Conservation (phyloP, 2,797 vertebrate genomes). For the Sarcoramphus papa region DNA sequence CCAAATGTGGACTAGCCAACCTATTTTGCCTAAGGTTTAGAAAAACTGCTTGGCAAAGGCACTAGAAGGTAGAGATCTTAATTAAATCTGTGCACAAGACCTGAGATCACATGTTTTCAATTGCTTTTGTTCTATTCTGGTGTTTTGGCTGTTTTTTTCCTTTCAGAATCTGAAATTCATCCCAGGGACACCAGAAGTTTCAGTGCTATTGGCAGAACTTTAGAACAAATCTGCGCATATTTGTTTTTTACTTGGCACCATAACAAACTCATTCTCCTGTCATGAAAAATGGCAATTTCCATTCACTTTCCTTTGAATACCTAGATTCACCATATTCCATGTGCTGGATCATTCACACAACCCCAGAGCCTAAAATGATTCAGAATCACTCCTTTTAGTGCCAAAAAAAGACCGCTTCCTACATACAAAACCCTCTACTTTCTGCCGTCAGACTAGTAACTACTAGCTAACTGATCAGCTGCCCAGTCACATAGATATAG, state of each 20-base stretch:
- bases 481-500: background rate
- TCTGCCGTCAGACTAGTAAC: background rate
- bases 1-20: slow-evolving; percentile 13
- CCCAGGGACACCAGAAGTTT: background rate
- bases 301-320: background rate
- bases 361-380: background rate
- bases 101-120: background rate
- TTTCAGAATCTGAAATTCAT: slow-evolving; percentile 21
- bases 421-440: background rate
- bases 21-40: slow-evolving; percentile 15
- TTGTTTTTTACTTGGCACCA: background rate
- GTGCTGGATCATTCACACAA: background rate
- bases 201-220: background rate
- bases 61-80: slow-evolving; percentile 51
- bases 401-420: background rate
- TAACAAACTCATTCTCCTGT: background rate
- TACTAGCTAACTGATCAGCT: background rate
- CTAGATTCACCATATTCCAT: background rate
- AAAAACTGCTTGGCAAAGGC: slow-evolving; percentile 38
- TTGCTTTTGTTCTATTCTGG: background rate
- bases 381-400: background rate
- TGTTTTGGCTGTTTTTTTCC: background rate
- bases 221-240: background rate
- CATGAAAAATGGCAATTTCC: background rate
- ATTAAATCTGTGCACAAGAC: slow-evolving; percentile 44